Conservation (phyloP, 2,797 vertebrate genomes). For the Paratrypauchen microcephalus region DNA sequence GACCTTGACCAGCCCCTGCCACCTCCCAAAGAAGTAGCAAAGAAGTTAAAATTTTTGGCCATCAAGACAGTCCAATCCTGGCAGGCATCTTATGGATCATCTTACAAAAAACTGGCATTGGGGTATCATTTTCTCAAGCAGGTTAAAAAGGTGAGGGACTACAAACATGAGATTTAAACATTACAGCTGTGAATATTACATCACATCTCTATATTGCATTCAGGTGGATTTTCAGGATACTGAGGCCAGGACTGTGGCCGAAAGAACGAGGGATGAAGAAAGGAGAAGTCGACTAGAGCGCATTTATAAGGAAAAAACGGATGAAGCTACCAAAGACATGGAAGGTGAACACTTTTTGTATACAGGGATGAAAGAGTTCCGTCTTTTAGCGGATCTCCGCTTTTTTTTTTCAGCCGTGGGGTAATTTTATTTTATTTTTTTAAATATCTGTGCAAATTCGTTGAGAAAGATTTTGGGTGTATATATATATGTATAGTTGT, state of each 20-base stretch:
- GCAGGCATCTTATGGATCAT: slow-evolving; percentile 83
- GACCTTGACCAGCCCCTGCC: slow-evolving; percentile 87
- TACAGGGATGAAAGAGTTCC: no score
- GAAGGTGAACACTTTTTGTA: slow-evolving; percentile 72
- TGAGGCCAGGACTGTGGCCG: slow-evolving; percentile 79
- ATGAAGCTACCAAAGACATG: slow-evolving; percentile 85
- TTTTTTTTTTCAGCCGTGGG: no score
- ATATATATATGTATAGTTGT: no score
- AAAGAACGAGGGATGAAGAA: slow-evolving; percentile 86
- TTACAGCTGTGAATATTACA: background rate
- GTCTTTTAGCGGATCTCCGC: no score
- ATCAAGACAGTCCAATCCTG: slow-evolving; percentile 82
- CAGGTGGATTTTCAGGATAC: slow-evolving; percentile 93
- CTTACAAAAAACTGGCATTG: slow-evolving; percentile 91
- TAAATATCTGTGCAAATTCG: no score
- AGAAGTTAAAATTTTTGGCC: slow-evolving; percentile 80
- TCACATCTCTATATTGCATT: background rate
- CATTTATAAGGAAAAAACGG: slow-evolving; percentile 84
- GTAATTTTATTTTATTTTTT: no score
- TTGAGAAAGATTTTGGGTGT: no score
- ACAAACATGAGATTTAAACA: background rate
- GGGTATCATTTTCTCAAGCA: slow-evolving; percentile 91
- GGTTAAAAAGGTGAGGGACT: slow-evolving; percentile 85
- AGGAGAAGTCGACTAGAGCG: slow-evolving; percentile 81
- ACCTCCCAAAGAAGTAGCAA: slow-evolving; percentile 86